Base-by-base conservation (phyloP, 2,888 invertebrate species). In the Coelinius sp. region DNA sequence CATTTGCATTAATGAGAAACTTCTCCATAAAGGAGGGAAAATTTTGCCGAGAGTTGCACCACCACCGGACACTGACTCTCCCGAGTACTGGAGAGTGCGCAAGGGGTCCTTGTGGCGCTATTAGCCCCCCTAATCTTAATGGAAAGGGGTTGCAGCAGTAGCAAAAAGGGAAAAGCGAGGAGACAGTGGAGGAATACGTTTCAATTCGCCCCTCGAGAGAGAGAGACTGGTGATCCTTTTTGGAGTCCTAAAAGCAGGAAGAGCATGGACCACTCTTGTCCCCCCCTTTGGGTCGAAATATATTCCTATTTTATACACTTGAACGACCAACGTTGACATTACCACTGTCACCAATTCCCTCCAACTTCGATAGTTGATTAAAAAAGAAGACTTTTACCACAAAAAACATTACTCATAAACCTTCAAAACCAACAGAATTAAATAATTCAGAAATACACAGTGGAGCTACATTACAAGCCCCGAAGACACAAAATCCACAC, bases 51-150 rank as follows among this genome's bases (percentile, higher is more conserved):
- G 31, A 31, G 46, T 49, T 49, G 46, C 14, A 27, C n/a, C n/a
- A n/a, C n/a, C 7, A 44, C 44, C 46, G 49, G 66, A 66, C 66
- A 66, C 20, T 8, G 31, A 49, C 17, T 66, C 35, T 31, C 8
- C 25, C 24, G 17, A 31, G 52, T 38, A 4, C 7, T 66, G 17
- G 25, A 22, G n/a, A 22, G n/a, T 66, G 14, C 7, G 52, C 20
- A 14, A 52, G 65, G 41, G 44, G 64, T 49, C 52, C 49, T 41
- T 63, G 17, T 52, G 70, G 65, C 41, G 35, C 79, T 75, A 79
- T 79, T 79, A 79, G 78, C 76, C 70, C 25, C 68, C 71, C 74
- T 77, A 78, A 79, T 79, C 75, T 79, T 77, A 78, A 79, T 79
- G 79, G 77, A 75, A 79, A 79, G 77, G 76, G 78, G 76, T 75